Evolutionary conservation across 2,888 invertebrate genomes (phyloP).

Genomic region (Brachyptera putata): DNA sequence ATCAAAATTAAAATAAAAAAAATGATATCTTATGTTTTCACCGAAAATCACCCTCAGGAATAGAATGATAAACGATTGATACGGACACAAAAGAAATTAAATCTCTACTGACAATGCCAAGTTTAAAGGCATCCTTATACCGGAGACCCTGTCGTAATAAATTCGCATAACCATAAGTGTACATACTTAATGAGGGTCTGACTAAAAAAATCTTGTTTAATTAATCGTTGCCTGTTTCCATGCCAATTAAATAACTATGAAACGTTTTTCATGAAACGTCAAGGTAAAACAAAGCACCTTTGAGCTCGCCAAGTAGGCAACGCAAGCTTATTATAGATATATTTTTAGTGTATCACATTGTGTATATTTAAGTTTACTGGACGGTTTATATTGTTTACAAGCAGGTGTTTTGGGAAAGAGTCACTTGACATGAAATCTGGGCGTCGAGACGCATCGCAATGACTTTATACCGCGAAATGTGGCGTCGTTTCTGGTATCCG

Average conservation of each 20-base stretch:
- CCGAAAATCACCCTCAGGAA: too few relatives aligned
- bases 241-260: slow-evolving; percentile 13
- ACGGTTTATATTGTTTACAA: background rate
- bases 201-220: slow-evolving; percentile 1
- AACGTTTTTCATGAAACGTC: slow-evolving; percentile 3
- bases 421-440: background rate
- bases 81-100: background rate
- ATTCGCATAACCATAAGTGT: slow-evolving; percentile 13
- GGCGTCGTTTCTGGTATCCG: slow-evolving; percentile 21
- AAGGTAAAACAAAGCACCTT: slow-evolving; percentile 6
- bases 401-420: slow-evolving; percentile 4
- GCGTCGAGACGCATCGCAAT: slow-evolving; percentile 8
- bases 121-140: background rate
- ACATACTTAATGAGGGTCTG: slow-evolving; percentile 7
- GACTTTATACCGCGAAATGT: slow-evolving; percentile 27
- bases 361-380: background rate
- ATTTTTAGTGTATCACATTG: slow-evolving; percentile 6
- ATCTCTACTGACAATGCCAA: slow-evolving; percentile 1
- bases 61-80: background rate
- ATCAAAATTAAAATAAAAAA: too few relatives aligned
- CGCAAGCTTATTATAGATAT: background rate
- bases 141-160: slow-evolving; percentile 9
- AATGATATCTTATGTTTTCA: too few relatives aligned
- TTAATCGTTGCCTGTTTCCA: slow-evolving; percentile 5
- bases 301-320: slow-evolving; percentile 8